Percentiles rank a stretch among this genome's conserved stretches.
Conservation (phyloP, 2,888 invertebrate species). For the Eutolmus rufibarbis region DNA sequence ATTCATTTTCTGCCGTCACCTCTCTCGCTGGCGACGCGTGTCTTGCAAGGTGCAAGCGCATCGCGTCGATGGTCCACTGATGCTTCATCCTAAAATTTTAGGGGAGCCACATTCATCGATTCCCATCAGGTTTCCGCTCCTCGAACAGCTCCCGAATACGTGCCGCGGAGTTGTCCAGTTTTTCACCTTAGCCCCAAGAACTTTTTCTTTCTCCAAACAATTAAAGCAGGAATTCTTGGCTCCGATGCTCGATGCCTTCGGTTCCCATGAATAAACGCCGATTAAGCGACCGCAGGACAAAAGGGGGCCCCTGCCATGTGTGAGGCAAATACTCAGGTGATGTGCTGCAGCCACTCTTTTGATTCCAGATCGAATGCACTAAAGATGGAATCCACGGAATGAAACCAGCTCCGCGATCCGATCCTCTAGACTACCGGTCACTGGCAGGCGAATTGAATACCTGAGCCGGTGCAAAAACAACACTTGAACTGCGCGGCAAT, state of each 20-base stretch:
- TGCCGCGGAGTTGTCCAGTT: not conserved
- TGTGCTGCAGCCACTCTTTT: not conserved
- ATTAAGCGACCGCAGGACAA: not conserved
- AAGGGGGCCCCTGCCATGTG: not conserved
- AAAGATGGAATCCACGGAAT: not conserved
- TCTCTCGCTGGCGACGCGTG: not conserved
- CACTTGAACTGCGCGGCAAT: not conserved
- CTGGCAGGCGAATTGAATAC: not conserved
- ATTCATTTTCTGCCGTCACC: not conserved
- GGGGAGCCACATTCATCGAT: not conserved
- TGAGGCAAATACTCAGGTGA: slow-evolving; percentile 30
- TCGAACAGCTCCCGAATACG: not conserved
- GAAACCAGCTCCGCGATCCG: not conserved
- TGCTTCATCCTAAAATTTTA: not conserved
- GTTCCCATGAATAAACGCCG: slow-evolving; percentile 18
- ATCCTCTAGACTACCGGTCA: not conserved
- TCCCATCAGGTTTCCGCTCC: not conserved
- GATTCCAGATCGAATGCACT: not conserved
- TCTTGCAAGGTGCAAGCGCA: not conserved
- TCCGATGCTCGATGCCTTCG: not conserved
- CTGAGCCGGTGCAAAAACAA: not conserved
- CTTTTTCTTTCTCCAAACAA: slow-evolving; percentile 6
- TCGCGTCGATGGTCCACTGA: not conserved
- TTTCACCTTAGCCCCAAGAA: not conserved
- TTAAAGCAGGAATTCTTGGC: not conserved